Conservation (phyloP, 2,113 vertebrate genomes). For the Cyprinus carpio region DNA sequence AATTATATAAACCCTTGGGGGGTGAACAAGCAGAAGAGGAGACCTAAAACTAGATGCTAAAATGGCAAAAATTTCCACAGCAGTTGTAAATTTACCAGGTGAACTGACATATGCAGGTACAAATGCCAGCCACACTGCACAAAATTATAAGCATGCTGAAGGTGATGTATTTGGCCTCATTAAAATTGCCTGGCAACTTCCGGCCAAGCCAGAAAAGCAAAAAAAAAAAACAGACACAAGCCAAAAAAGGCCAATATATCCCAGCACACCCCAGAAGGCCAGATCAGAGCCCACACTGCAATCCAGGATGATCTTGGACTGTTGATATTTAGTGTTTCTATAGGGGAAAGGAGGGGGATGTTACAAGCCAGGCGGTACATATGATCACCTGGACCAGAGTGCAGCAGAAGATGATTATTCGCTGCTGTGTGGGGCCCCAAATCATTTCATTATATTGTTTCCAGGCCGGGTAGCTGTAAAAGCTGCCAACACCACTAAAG, state of each 20-base stretch:
- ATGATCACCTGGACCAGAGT: slow-evolving; percentile 56
- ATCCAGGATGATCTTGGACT: slow-evolving; percentile 61
- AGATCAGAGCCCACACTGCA: slow-evolving; percentile 58
- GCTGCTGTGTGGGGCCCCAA: slow-evolving; percentile 57
- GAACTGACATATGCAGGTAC: slow-evolving; percentile 62
- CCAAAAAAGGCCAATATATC: slow-evolving; percentile 62
- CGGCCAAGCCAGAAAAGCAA: slow-evolving; percentile 62
- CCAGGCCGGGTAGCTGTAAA: slow-evolving; percentile 61
- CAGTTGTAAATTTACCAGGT: slow-evolving; percentile 61
- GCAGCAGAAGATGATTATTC: slow-evolving; percentile 52
- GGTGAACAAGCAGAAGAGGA: slow-evolving; percentile 49
- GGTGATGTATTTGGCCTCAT: slow-evolving; percentile 62
- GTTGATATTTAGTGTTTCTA: slow-evolving; percentile 54
- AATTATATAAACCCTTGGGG: slow-evolving; percentile 55
- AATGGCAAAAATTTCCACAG: slow-evolving; percentile 59
- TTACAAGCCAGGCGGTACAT: slow-evolving; percentile 57
- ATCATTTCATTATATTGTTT: slow-evolving; percentile 58
- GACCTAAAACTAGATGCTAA: slow-evolving; percentile 53
- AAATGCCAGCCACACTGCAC: slow-evolving; percentile 63
- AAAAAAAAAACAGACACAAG: slow-evolving; percentile 56
- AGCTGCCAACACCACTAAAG: slow-evolving; percentile 60
- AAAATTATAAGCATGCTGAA: slow-evolving; percentile 66
- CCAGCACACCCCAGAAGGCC: slow-evolving; percentile 62
- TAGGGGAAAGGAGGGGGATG: slow-evolving; percentile 59
- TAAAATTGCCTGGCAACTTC: slow-evolving; percentile 60